Evolutionary conservation across 2,888 invertebrate genomes (phyloP).

Genomic region (Amiota communis): DNA sequence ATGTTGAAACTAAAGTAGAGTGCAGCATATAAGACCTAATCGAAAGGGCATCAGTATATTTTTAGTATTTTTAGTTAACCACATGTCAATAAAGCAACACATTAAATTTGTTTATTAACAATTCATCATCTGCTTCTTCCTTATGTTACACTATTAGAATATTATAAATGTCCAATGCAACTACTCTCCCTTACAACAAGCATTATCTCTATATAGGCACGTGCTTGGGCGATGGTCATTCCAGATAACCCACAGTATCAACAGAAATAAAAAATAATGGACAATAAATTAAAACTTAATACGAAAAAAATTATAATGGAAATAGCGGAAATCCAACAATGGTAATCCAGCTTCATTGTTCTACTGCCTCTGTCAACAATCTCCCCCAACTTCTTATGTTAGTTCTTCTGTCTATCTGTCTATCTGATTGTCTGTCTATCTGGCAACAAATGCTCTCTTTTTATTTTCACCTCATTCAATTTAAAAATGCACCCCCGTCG

Average conservation of each 20-base stretch:
- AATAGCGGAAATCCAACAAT: constrained; percentile 52
- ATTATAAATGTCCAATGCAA: too few species aligned
- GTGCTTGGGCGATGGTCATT: background rate
- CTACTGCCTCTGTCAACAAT: constrained; percentile 45
- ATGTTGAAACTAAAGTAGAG: constrained; percentile 59
- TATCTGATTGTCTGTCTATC: background rate
- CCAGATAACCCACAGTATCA: background rate
- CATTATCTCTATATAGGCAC: background rate
- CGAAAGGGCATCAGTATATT: too few species aligned
- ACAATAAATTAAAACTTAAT: constrained; percentile 10
- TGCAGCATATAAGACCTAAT: background rate
- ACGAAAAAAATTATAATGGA: constrained; percentile 51
- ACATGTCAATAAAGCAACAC: too few species aligned
- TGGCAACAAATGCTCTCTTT: background rate
- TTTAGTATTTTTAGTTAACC: too few species aligned
- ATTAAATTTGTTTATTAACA: too few species aligned
- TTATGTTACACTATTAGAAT: too few species aligned
- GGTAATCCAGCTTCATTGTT: constrained; percentile 53
- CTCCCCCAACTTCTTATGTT: constrained; percentile 16
- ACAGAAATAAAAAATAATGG: constrained; percentile 1
- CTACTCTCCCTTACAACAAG: too few species aligned
- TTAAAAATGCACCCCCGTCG: constrained; percentile 1
- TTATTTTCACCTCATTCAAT: background rate
- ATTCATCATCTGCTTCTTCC: too few species aligned
- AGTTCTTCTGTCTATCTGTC: too few species aligned